phyloP scores from a whole-genome alignment of 2,113 vertebrate species.

The Pardalotus punctatus region DNA sequence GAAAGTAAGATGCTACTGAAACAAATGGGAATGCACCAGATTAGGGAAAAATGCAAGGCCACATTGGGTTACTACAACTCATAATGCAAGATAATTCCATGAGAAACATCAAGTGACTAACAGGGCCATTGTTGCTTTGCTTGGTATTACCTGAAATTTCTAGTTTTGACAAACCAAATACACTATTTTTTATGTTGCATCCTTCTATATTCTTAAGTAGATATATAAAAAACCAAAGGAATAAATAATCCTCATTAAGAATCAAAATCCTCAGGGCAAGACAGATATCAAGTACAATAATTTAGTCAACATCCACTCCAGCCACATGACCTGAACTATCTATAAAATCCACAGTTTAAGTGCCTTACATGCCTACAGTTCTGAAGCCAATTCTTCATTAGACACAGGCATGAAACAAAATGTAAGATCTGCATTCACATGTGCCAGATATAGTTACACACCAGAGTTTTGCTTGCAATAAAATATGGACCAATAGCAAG shows the following conservation, averaged over 20 bases:
- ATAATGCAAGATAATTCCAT: background rate
- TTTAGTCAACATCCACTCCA: background rate
- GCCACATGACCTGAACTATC: background rate
- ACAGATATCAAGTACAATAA: background rate
- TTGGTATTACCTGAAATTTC: background rate
- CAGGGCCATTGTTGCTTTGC: background rate
- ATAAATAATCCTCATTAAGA: background rate
- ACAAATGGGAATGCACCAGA: background rate
- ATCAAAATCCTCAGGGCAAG: background rate
- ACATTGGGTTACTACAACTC: background rate
- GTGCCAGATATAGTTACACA: background rate
- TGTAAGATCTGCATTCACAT: background rate
- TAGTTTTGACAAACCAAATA: background rate
- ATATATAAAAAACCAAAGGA: background rate
- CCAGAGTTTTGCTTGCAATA: background rate
- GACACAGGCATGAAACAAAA: background rate
- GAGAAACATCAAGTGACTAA: background rate
- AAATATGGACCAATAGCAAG: background rate
- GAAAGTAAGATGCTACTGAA: background rate
- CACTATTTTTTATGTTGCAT: background rate
- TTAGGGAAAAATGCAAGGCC: background rate
- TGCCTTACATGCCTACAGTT: background rate
- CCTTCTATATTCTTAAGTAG: background rate
- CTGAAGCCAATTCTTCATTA: background rate
- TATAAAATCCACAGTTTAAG: background rate